Evolutionary conservation across 2,113 vertebrate species (phyloP).

Genomic region (Canis aureus): DNA sequence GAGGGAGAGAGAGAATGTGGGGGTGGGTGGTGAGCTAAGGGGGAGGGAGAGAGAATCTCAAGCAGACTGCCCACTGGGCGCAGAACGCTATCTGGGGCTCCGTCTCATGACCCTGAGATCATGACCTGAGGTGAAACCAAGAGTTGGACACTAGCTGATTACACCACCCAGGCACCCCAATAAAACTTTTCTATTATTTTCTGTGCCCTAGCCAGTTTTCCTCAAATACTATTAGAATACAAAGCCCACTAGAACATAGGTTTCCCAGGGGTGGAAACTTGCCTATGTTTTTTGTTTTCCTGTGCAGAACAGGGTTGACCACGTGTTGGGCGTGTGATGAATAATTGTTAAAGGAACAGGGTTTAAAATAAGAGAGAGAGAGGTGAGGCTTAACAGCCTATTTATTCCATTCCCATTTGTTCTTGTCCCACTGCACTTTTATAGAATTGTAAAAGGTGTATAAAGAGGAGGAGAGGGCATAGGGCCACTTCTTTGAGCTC

Average conservation of each 20-base stretch:
- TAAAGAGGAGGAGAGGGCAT: background rate
- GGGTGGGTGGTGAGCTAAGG: background rate
- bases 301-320: background rate
- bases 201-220: background rate
- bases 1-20: background rate
- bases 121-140: background rate
- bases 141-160: background rate
- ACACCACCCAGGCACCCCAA: background rate
- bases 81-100: background rate
- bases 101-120: background rate
- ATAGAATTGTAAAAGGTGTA: background rate
- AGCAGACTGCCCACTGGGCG: background rate
- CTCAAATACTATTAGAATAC: background rate
- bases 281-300: background rate
- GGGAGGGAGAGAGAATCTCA: background rate
- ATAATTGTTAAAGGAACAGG: background rate
- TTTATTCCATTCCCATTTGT: background rate
- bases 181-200: background rate
- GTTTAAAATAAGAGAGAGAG: conserved; percentile 3
- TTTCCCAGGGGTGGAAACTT: background rate
- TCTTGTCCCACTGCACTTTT: background rate
- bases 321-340: background rate
- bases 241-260: background rate
- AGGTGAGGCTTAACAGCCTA: background rate
- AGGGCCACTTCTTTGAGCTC: background rate